A percentile compares a stretch with the other conserved stretches of the same genome.
Evolutionary conservation across 2,797 vertebrate species (phyloP).

Genomic region (Diceros bicornis): DNA sequence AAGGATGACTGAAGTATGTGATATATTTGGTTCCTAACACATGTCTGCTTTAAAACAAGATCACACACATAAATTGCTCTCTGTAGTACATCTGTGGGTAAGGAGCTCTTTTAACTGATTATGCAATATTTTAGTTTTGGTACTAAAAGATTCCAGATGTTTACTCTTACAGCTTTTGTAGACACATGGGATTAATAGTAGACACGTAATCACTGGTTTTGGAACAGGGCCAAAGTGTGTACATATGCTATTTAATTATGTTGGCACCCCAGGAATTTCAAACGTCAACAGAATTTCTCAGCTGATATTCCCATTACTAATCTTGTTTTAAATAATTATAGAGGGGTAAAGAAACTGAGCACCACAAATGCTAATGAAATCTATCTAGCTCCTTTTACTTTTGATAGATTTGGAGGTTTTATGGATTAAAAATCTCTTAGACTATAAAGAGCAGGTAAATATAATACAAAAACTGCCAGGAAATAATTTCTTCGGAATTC

Average conservation of each 20-base stretch:
- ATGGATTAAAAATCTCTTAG: conserved; percentile 19
- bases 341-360: background rate
- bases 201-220: conserved; percentile 5
- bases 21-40: background rate
- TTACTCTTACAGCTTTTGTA: conserved; percentile 65
- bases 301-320: conserved; percentile 40
- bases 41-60: background rate
- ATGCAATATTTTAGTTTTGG: conserved; percentile 52
- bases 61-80: background rate
- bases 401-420: conserved; percentile 44
- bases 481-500: conserved; percentile 47
- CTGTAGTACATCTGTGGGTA: conserved; percentile 12
- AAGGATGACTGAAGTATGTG: background rate
- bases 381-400: conserved; percentile 14
- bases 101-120: background rate
- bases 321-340: background rate
- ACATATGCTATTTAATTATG: conserved; percentile 52
- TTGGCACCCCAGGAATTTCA: conserved; percentile 59
- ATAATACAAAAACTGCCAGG: background rate
- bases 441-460: conserved; percentile 9
- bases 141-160: conserved; percentile 71
- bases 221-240: background rate
- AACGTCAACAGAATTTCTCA: conserved; percentile 62
- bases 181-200: conserved; percentile 32
- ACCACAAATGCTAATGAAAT: background rate